phyloP scores from a whole-genome alignment of 2,888 invertebrate genomes.

The Clunio marinus region DNA sequence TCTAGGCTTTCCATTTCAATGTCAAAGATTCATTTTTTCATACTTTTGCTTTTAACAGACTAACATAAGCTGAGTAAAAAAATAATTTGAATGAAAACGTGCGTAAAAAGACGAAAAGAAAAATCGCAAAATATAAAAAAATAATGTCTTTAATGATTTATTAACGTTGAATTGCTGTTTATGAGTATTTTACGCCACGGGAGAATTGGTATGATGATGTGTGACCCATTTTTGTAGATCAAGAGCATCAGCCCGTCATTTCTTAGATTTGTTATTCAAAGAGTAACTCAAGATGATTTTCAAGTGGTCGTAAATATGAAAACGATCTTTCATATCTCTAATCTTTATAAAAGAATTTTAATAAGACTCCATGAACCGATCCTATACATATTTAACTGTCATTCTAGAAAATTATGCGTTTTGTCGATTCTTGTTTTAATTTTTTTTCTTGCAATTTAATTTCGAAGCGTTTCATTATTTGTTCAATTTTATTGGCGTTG shows the following conservation, averaged over 20 bases:
- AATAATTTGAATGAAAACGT: conserved; percentile 22
- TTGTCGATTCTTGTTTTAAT: background rate
- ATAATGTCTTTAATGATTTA: conserved; percentile 33
- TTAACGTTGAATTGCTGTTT: conserved; percentile 22
- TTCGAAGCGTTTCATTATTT: background rate
- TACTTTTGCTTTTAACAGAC: background rate
- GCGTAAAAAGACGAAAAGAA: conserved; percentile 7
- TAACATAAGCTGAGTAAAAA: background rate
- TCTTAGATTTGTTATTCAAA: background rate
- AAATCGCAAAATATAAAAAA: background rate
- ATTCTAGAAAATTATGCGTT: background rate
- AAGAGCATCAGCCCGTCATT: background rate
- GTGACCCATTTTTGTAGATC: conserved; percentile 1
- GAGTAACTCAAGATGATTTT: background rate
- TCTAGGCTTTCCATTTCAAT: conserved; percentile 37
- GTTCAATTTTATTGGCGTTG: background rate
- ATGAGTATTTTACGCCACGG: conserved; percentile 12
- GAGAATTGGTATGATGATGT: conserved; percentile 23
- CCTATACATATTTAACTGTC: too few species aligned
- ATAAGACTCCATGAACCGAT: too few species aligned
- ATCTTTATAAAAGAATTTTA: too few species aligned
- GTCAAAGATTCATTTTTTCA: background rate
- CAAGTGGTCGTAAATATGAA: background rate
- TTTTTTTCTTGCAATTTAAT: too few species aligned
- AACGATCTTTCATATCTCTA: too few species aligned